Evolutionary conservation across 2,888 invertebrate genomes (phyloP), one percentile per base, ranked within the genome.

Genomic region (Girardia tigrina): DNA sequence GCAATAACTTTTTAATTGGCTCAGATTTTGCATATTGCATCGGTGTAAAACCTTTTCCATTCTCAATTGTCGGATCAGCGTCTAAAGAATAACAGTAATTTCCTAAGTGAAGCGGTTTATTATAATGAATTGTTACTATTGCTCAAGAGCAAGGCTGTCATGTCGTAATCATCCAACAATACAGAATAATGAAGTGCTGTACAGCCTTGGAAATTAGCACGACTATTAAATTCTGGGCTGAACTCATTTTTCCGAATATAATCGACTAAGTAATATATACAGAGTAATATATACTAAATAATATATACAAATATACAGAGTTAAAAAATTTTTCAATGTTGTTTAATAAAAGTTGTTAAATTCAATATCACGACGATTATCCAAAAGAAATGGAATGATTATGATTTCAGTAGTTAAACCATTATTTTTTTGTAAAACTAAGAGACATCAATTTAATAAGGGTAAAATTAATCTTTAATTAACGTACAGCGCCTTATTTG

Each of bases 131-230:
- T 26, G 69, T 6, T n/a, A 83, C 91, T 91, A 79, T 87, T 87
- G 77, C 89, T 88, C 14, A 92, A 84, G 74, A 92, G 86, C 1
- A 88, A 84, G 80, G 87, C 85, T 4, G 90, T 88, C 42, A 88
- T 86, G 26, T 86, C 86, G 1, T 86, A 81, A 79, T 89, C 88
- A 85, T 91, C 89, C 0, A 88, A 87, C 70, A 93, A 85, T 73
- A 89, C 90, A 12, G 92, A 92, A 86, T 93, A 93, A 84, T 93
- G 92, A 78, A 93, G 86, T 72, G 92, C 89, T 75, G 92, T 92
- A 85, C 91, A 91, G 29, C 91, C 92, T 28, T 88, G 87, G 84
- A 91, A 92, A 8, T 89, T 89, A 0, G 90, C 90, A 80, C 88
- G 87, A 79, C 87, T 82, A 77, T 85, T 86, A 29, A 87, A 81